These are phyloP conservation scores for Brachionus sp. DNA, from an alignment of 1,140 invertebrate genomes.

Conservation along the genomic window DNA sequence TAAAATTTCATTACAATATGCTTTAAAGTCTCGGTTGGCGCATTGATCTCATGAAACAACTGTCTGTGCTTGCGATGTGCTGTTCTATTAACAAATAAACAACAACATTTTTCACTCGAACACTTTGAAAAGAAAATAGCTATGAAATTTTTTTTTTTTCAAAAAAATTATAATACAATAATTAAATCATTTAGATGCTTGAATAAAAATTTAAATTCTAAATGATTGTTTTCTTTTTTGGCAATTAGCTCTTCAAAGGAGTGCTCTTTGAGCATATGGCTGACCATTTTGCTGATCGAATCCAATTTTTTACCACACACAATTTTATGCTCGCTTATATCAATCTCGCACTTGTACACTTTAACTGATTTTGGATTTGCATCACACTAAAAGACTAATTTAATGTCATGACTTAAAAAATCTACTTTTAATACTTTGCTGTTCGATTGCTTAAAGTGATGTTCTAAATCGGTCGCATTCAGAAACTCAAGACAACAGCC, in stretches of 20 bases:
- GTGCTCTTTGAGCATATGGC: conserved; percentile 14
- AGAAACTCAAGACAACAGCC: not conserved
- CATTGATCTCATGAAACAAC: not conserved
- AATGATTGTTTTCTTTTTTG: not conserved
- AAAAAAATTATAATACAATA: not conserved
- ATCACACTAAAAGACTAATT: not conserved
- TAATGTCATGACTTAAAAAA: not conserved
- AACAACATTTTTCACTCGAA: not conserved
- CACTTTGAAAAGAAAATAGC: not conserved
- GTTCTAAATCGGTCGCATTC: not conserved
- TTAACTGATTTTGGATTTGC: not conserved
- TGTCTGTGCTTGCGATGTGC: not conserved
- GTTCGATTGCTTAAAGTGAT: not conserved
- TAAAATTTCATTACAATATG: not conserved
- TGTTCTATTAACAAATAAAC: conserved; percentile 1
- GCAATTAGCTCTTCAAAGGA: not conserved
- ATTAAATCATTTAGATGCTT: not conserved
- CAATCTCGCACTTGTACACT: not conserved
- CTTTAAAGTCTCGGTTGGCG: not conserved
- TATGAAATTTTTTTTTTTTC: not conserved
- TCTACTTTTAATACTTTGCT: not conserved
- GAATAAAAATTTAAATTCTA: not conserved
- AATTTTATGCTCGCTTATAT: not conserved
- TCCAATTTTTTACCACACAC: not conserved
- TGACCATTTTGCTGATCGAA: not conserved